Base-by-base conservation (phyloP, 2,888 invertebrate species). In the Nasonovia ribisnigri region DNA sequence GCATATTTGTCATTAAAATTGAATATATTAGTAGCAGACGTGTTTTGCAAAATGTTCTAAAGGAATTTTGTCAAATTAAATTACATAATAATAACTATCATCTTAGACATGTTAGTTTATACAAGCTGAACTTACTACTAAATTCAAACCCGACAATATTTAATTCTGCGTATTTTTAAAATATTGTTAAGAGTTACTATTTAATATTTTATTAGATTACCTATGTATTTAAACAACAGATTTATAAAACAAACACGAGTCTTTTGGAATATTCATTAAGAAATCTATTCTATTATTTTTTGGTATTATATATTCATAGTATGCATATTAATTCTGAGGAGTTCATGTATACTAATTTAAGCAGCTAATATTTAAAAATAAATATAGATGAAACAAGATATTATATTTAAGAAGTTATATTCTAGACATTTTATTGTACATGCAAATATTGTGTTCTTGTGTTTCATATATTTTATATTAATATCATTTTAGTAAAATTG, bases 1-100 rank as follows among this genome's bases (percentile, higher is more conserved):
- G 51, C 11, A 88, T 88, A 88, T 88, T 51, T 88, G 24, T 20
- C 51, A 88, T 88, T 4, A 88, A 51, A 51, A 88, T 51, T 51
- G 51, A 88, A 36, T 24, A 88, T n/a, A 88, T 88, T 51, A 88
- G 48, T 87, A n/a, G 88, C 48, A 51, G 36, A 88, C 88, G 88
- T 36, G 48, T 36, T 8, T 36, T 88, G 51, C 48, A 36, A 88
- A 51, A 36, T 88, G 51, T 36, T 36, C 88, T 51, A 36, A 51
- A 88, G 51, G 24, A 24, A 88, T 88, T 88, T 87, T 87, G 48
- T n/a, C 51, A 51, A 87, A 87, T 48, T 29, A 51, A 88, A 51
- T 51, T 77, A 77, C 77, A 77, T 20, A 77, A 77, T 77, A 77
- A 77, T 77, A 77, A 77, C 36, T 77, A 36, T 77, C 8, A 20